Percentiles rank a stretch among this genome's conserved stretches.
These are phyloP conservation scores for Lophura nycthemera DNA, from an alignment of 2,113 vertebrate genomes.

Conservation along the genomic window DNA sequence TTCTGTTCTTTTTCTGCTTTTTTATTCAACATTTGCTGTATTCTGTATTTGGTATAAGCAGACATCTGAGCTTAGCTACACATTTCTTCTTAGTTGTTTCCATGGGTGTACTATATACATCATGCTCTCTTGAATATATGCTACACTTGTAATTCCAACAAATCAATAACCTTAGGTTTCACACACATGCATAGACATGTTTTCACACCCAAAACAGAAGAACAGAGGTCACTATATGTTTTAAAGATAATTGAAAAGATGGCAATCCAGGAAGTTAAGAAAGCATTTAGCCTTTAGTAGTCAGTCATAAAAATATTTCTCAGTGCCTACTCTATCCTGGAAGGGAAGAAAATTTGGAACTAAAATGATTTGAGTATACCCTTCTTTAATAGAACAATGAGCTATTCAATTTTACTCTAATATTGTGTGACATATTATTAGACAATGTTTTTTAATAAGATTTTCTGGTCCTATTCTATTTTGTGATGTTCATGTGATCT, in stretches of 20 bases:
- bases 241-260: not conserved
- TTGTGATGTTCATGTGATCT: not conserved
- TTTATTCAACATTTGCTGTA: not conserved
- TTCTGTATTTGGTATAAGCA: not conserved
- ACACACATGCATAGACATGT: not conserved
- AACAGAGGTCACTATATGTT: not conserved
- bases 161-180: not conserved
- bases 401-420: not conserved
- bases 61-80: not conserved
- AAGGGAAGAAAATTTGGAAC: not conserved
- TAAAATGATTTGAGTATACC: not conserved
- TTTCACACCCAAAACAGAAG: not conserved
- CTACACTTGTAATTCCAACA: not conserved
- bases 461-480: not conserved
- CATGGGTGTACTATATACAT: not conserved
- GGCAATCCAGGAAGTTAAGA: not conserved
- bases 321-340: not conserved
- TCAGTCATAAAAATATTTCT: not conserved
- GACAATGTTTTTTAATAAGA: not conserved
- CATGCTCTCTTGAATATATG: not conserved
- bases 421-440: accelerated
- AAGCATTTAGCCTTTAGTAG: not conserved
- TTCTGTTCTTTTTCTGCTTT: not conserved
- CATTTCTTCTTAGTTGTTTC: not conserved
- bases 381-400: not conserved